phyloP scores from a whole-genome alignment of 1,140 invertebrate genomes.

The Brachionus paranguensis region DNA sequence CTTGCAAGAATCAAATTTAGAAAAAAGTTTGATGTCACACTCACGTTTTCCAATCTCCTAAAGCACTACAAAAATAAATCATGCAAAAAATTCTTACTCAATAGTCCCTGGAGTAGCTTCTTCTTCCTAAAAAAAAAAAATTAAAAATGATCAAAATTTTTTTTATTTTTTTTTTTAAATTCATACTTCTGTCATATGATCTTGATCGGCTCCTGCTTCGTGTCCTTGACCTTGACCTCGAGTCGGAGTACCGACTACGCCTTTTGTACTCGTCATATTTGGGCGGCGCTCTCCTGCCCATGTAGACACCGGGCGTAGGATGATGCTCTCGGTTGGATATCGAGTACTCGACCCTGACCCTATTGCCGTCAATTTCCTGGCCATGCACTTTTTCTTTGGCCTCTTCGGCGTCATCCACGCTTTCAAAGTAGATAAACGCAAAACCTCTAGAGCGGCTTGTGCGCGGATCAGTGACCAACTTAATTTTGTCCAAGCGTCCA shows the following conservation, averaged over 20 bases:
- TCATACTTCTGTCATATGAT: conserved; percentile 7
- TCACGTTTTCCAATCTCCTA: neutral
- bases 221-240: neutral
- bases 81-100: neutral
- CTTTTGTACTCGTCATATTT: neutral
- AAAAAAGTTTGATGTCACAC: no score
- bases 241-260: neutral
- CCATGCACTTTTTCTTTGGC: conserved; percentile 88
- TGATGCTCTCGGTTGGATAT: conserved; percentile 94
- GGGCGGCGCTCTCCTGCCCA: conserved; percentile 65
- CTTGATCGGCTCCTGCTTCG: neutral
- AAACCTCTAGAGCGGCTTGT: conserved; percentile 87
- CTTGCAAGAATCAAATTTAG: no score
- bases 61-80: neutral
- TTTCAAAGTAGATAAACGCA: conserved; percentile 91
- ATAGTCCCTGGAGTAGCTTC: conserved; percentile 28
- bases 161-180: neutral
- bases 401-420: conserved; percentile 77
- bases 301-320: conserved; percentile 93
- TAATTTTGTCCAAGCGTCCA: conserved; percentile 82
- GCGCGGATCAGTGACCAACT: conserved; percentile 90
- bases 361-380: conserved; percentile 84
- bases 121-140: neutral
- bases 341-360: conserved; percentile 89
- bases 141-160: no score